Conservation (phyloP, 64 coral and sea anemone species). For the Montipora sp. region DNA sequence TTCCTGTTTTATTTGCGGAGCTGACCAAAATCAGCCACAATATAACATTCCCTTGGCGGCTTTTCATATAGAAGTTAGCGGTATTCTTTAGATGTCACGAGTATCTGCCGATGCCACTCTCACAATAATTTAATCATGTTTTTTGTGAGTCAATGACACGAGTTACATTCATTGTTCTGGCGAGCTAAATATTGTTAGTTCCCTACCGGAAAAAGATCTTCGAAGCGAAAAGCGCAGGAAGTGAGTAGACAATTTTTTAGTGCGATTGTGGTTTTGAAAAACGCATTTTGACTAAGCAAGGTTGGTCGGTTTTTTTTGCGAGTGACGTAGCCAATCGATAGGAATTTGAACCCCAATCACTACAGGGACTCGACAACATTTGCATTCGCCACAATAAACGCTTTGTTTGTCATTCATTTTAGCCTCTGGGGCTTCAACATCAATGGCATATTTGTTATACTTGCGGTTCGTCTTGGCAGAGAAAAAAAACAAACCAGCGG, state of each 20-base stretch:
- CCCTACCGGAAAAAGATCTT: neutral
- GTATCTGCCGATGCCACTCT: slow-evolving; percentile 36
- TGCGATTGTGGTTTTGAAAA: neutral
- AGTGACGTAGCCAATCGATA: neutral
- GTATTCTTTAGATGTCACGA: neutral
- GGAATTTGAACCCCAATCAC: slow-evolving; percentile 16
- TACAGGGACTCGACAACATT: slow-evolving; percentile 12
- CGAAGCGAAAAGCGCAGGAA: slow-evolving; percentile 6
- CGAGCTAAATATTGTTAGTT: slow-evolving; percentile 1
- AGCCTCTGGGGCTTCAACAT: slow-evolving; percentile 41
- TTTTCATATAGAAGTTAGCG: neutral
- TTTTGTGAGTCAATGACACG: slow-evolving; percentile 10
- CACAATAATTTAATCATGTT: slow-evolving; percentile 34
- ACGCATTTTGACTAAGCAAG: neutral
- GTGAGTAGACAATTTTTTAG: slow-evolving; percentile 2
- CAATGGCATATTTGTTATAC: slow-evolving; percentile 75
- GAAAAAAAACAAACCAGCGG: slow-evolving; percentile 54
- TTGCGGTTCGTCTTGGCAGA: slow-evolving; percentile 52
- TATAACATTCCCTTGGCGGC: neutral
- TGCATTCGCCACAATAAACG: slow-evolving; percentile 66
- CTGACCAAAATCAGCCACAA: neutral
- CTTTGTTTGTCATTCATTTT: slow-evolving; percentile 51
- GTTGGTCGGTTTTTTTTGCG: neutral
- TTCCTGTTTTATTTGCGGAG: neutral
- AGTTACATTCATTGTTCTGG: neutral